These are phyloP conservation scores for Acromyrmex heyeri DNA, from an alignment of 1,140 invertebrate species.

Conservation along the genomic window DNA sequence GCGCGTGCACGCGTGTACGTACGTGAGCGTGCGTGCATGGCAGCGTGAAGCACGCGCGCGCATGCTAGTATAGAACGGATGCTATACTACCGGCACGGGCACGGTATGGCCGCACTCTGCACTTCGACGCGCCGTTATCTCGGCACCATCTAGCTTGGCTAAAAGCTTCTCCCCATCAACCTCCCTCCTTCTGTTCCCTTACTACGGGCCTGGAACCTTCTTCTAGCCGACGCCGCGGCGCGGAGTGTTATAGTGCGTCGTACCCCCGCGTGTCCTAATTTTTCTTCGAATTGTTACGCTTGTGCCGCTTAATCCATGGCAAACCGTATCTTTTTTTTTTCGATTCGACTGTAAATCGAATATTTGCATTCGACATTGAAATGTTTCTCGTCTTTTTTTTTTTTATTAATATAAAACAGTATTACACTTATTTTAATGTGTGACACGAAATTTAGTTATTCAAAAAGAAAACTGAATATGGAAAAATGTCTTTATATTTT, in stretches of 20 bases:
- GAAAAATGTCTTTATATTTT: neutral
- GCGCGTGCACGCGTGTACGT: neutral
- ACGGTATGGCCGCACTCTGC: conserved; percentile 79
- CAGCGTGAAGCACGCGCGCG: neutral
- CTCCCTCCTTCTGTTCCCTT: conserved; percentile 71
- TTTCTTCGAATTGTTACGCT: conserved; percentile 74
- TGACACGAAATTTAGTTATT: neutral
- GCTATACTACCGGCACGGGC: conserved; percentile 64
- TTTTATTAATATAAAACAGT: neutral
- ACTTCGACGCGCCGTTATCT: conserved; percentile 85
- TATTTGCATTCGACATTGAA: neutral
- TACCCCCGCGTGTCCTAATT: conserved; percentile 78
- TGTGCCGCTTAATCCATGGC: neutral
- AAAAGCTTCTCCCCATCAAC: conserved; percentile 87
- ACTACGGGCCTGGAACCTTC: conserved; percentile 51
- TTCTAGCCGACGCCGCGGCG: conserved; percentile 24
- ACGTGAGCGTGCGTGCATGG: neutral
- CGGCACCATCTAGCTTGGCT: conserved; percentile 86
- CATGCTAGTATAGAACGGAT: conserved; percentile 55
- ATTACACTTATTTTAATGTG: neutral
- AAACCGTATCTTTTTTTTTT: neutral
- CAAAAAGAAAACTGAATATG: neutral
- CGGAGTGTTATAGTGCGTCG: neutral
- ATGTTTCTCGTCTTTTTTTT: neutral
- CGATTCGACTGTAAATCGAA: neutral